Evolutionary conservation across 2,797 vertebrate genomes (phyloP), one percentile per base, ranked within the genome.

Genomic region (Schizopygopsis malacanthus): DNA sequence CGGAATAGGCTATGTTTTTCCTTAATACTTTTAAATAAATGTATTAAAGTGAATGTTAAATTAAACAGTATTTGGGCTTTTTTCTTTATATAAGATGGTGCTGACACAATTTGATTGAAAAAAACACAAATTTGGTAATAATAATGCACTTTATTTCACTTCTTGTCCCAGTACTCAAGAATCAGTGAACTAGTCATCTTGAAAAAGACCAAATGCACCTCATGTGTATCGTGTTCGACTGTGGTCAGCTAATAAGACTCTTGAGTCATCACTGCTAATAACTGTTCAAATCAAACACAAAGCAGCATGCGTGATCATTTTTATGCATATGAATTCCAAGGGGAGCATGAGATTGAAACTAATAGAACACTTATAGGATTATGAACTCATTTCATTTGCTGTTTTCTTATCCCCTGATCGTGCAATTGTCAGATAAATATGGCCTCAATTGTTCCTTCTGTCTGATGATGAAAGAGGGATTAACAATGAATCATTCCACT

Each of bases 331-430:
- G 18, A 63, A 85, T 79, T 72, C 77, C 54, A 79, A 47, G 4
- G 15, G 81, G 67, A 71, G 63, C 39, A 83, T 33, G 25, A 84
- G 86, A 87, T 25, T 72, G 65, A 61, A 41, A 52, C 41, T 70
- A 86, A 78, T 78, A n/a, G 73, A 78, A 83, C 67, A 84, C 47
- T 73, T 84, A 82, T 45, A 67, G 67, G 77, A 75, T 84, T 87
- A 79, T 65, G 73, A 84, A 84, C 73, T 80, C 54, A 84, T 73
- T 87, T 83, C 28, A 56, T 54, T 22, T 25, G 47, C 37, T 43
- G 76, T 43, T 56, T 79, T 47, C 28, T 85, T 56, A 45, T 56
- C 52, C 76, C 41, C 6, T 4, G 28, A 63, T 80, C 41, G 28
- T 50, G 20, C 75, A 52, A 77, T 43, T 28, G 84, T 73, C 77